These are phyloP conservation scores for Ploceus nigricollis DNA, from an alignment of 2,113 vertebrate species.

Conservation along the genomic window DNA sequence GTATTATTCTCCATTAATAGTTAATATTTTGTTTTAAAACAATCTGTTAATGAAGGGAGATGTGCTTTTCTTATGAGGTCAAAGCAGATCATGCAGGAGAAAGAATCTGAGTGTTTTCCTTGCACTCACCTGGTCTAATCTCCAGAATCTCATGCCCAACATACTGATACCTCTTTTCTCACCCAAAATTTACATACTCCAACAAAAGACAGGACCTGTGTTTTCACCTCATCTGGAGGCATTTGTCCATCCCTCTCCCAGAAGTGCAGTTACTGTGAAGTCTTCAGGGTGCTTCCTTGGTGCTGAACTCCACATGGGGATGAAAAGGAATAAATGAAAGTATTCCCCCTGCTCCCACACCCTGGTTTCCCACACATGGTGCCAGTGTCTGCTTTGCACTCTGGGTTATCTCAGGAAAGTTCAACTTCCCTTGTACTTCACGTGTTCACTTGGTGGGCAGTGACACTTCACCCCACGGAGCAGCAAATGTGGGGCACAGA, in stretches of 20 bases:
- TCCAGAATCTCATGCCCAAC: neutral
- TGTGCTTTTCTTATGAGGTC: neutral
- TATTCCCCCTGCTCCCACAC: neutral
- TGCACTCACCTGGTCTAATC: neutral
- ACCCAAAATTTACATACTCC: neutral
- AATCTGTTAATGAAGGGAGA: neutral
- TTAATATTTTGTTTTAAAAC: neutral
- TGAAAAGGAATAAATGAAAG: neutral
- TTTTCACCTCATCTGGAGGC: neutral
- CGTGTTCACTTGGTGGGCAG: neutral
- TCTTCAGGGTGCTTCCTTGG: neutral
- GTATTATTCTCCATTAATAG: neutral
- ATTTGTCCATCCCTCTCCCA: neutral
- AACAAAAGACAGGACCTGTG: neutral
- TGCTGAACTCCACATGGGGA: accelerated
- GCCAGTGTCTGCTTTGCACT: neutral
- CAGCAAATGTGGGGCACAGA: neutral
- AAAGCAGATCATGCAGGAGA: neutral
- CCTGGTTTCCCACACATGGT: neutral
- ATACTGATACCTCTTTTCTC: accelerated
- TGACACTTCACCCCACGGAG: neutral
- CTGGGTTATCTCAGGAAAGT: neutral
- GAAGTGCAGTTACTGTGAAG: neutral
- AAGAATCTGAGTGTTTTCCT: neutral
- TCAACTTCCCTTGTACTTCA: neutral